phyloP scores from a whole-genome alignment of 2,113 vertebrate genomes.

The Erythrocercus mccallii region DNA sequence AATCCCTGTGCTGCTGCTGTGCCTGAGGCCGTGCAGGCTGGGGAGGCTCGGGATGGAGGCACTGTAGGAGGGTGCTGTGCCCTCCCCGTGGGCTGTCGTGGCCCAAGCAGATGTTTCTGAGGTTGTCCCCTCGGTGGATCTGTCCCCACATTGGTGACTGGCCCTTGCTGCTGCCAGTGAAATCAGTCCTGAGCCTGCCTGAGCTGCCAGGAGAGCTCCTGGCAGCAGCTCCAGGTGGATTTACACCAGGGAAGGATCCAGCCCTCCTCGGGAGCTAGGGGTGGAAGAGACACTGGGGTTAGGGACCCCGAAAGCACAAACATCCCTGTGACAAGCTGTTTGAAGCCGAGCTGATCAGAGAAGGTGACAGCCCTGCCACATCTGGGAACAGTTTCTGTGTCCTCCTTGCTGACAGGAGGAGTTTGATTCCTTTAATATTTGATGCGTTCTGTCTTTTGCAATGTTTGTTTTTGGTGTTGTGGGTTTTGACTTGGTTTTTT shows the following conservation, averaged over 20 bases:
- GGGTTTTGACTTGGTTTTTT: background rate
- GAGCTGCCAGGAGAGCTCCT: background rate
- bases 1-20: background rate
- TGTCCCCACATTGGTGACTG: background rate
- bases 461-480: background rate
- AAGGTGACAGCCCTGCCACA: background rate
- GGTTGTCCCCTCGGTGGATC: accelerated
- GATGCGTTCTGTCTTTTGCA: constrained; percentile 37
- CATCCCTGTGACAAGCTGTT: constrained; percentile 32
- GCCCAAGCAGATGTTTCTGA: background rate
- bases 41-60: accelerated
- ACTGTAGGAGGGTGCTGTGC: accelerated
- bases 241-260: background rate
- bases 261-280: background rate
- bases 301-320: background rate
- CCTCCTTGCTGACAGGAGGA: constrained; percentile 30
- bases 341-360: constrained; percentile 16
- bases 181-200: background rate
- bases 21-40: accelerated
- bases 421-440: constrained; percentile 56
- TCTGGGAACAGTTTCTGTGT: background rate
- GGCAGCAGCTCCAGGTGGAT: background rate
- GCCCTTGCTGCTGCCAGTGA: background rate
- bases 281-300: background rate
- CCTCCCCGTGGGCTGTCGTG: background rate